These are phyloP conservation scores for Percina caprodes DNA, from an alignment of 2,113 vertebrate species.

Conservation along the genomic window DNA sequence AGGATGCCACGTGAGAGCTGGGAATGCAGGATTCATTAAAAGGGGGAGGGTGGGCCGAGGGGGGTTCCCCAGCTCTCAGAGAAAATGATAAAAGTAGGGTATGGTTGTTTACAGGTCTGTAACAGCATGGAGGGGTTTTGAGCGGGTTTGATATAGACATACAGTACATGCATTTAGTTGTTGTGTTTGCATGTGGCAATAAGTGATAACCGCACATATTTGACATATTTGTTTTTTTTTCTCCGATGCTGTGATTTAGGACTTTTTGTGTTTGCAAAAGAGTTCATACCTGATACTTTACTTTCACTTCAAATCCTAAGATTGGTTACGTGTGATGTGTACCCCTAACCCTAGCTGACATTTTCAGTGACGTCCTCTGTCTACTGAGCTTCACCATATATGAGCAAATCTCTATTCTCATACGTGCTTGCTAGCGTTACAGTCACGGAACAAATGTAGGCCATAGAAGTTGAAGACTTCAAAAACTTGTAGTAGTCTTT, in stretches of 20 bases:
- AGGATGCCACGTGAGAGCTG: constrained; percentile 77
- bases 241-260: not conserved
- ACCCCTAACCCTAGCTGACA: not conserved
- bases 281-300: not conserved
- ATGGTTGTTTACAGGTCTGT: constrained; percentile 46
- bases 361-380: not conserved
- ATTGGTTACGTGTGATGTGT: not conserved
- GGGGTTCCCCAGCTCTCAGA: constrained; percentile 67
- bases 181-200: not conserved
- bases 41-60: constrained; percentile 37
- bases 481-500: not conserved
- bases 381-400: not conserved
- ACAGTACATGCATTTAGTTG: not conserved
- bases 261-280: not conserved
- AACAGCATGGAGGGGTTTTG: constrained; percentile 12
- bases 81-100: constrained; percentile 60
- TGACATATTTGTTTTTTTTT: not conserved
- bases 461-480: not conserved
- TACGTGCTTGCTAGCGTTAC: not conserved
- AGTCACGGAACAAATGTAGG: not conserved
- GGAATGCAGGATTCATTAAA: constrained; percentile 75
- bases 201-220: not conserved
- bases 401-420: constrained; percentile 4
- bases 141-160: not conserved
- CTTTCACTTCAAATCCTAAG: not conserved